Evolutionary conservation across 1,140 invertebrate genomes (phyloP).

Genomic region (Macrocentrus cingulum): DNA sequence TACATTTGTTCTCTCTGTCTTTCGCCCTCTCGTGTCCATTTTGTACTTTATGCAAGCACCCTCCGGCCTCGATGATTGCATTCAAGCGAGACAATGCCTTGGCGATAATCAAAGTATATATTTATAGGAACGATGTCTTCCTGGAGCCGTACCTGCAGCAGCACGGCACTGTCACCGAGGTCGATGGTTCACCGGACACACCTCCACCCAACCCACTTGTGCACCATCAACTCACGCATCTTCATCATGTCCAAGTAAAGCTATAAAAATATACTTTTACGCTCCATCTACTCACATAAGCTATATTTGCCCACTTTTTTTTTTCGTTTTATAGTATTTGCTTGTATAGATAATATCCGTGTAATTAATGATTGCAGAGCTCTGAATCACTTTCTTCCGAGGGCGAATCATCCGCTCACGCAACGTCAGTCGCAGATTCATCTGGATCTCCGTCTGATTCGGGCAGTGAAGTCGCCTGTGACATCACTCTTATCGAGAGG

Average conservation of each 20-base stretch:
- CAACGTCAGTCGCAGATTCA: conserved; percentile 44
- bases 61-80: conserved; percentile 6
- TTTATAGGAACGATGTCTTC: conserved; percentile 57
- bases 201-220: conserved; percentile 53
- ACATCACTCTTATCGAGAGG: conserved; percentile 82
- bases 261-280: too few species aligned
- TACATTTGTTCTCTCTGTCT: conserved; percentile 9
- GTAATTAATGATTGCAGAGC: too few species aligned
- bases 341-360: too few species aligned
- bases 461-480: conserved; percentile 63
- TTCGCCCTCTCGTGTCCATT: conserved; percentile 7
- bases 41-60: conserved; percentile 4
- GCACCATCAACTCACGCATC: conserved; percentile 53
- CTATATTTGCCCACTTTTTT: too few species aligned
- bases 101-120: conserved; percentile 18
- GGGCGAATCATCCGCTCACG: conserved; percentile 39
- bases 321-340: too few species aligned
- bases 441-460: conserved; percentile 49
- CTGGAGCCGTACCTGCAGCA: conserved; percentile 56
- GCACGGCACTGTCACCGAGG: conserved; percentile 49
- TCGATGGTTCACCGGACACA: conserved; percentile 53
- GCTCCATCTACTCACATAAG: conserved; percentile 2
- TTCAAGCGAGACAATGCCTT: too few species aligned
- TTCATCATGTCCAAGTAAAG: conserved; percentile 57
- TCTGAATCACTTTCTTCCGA: conserved; percentile 55